These are phyloP conservation scores for Gymnoscopelus braueri DNA, from an alignment of 2,797 vertebrate species.

Conservation along the genomic window DNA sequence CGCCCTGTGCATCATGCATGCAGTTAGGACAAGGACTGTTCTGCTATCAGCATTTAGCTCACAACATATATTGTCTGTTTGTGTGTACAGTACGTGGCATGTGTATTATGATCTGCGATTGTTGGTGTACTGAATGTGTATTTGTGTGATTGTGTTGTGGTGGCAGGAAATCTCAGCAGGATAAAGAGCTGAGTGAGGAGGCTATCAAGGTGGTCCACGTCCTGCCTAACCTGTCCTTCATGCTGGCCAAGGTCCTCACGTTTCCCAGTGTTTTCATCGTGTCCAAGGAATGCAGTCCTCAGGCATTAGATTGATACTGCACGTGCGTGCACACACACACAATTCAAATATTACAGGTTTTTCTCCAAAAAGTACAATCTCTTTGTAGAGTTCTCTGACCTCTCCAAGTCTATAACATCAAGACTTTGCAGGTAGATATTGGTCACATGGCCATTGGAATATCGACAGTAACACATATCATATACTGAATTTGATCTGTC, in stretches of 20 bases:
- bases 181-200: conserved; percentile 87
- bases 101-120: too few species aligned
- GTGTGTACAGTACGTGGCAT: background rate
- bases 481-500: background rate
- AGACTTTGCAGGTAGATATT: background rate
- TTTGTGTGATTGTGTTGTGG: conserved; percentile 9
- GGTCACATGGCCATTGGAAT: too few species aligned
- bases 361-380: background rate
- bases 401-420: background rate
- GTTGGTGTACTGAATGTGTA: background rate
- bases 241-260: conserved; percentile 93
- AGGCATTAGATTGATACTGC: conserved; percentile 66
- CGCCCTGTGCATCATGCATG: too few species aligned
- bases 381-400: background rate
- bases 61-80: conserved; percentile 5
- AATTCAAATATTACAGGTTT: background rate
- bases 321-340: background rate
- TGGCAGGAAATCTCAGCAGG: conserved; percentile 83
- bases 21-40: too few species aligned
- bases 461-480: too few species aligned
- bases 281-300: conserved; percentile 74
- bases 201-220: conserved; percentile 83
- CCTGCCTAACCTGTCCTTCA: conserved; percentile 91
- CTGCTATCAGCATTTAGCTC: background rate
- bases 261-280: conserved; percentile 85